Base-by-base conservation (phyloP, 2,113 vertebrate species). In the Anser brachyrhynchus region DNA sequence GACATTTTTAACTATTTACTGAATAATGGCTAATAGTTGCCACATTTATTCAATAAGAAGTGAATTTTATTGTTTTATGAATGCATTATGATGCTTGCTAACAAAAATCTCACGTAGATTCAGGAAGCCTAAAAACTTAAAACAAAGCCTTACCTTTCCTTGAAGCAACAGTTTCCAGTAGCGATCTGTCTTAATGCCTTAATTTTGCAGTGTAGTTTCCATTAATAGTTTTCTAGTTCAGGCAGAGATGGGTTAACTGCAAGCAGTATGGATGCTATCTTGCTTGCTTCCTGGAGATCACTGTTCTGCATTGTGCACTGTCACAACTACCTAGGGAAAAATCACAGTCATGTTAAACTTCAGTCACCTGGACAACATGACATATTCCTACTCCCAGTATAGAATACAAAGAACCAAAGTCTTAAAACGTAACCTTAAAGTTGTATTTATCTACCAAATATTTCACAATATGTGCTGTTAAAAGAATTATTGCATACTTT, bases 201-300 rank as follows among this genome's bases (percentile, higher is more conserved):
- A 82, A 59, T 77, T 95, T 87, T 93, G 55, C 39, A 59, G 37
- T 39, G 55, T 54, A 79, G 66, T 91, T 72, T 89, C 93, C 75
- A 81, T 62, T n/a, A 82, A 67, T 2, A 62, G 12, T 69, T 90
- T 95, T 83, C 88, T 87, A 75, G 49, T 72, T 85, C 86, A 96
- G 90, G 59, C 69, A 96, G 78, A 88, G 88, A 85, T 49, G 87
- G 58, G 67, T 94, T 94, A 95, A 96, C n/a, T 66, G 54, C 65
- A 82, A 76, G 64, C 58, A 89, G 86, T 49, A 89, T 84, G 88
- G 88, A 91, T 85, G 90, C 71, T 95, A 55, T 79, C 88, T 95
- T 92, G 66, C 83, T 92, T 90, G 65, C 81, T 96, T 97, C 96
- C 94, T 95, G 93, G 80, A 93, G 95, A 97, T 93, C 86, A 95